A percentile compares a stretch with the other conserved stretches of the same genome.
Conservation (phyloP, 2,888 invertebrate species). For the Tetranychus piercei region DNA sequence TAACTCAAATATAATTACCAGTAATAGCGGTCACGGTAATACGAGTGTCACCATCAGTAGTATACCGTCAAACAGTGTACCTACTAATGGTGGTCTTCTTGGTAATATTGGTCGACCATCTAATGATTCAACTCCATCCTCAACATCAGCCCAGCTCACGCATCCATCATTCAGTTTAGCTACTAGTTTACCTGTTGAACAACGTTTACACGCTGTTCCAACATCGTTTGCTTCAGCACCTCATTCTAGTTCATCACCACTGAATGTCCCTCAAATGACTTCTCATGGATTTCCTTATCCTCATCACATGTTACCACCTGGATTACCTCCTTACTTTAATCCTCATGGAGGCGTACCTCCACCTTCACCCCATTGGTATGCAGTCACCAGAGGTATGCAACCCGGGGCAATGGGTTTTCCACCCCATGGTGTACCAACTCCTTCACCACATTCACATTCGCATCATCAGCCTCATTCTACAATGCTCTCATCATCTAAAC, state of each 20-base stretch:
- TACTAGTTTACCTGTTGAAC: slow-evolving; percentile 5
- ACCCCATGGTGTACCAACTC: slow-evolving; percentile 19
- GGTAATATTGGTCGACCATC: too few relatives aligned
- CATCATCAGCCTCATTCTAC: not conserved
- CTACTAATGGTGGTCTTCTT: not conserved
- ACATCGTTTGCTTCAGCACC: not conserved
- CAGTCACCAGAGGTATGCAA: slow-evolving; percentile 10
- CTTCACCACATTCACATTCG: slow-evolving; percentile 9
- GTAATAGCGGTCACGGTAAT: too few relatives aligned
- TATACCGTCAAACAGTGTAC: too few relatives aligned
- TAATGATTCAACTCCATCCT: not conserved
- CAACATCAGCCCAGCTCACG: not conserved
- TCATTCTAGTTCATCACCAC: not conserved
- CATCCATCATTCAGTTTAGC: not conserved
- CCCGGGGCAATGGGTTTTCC: slow-evolving; percentile 20
- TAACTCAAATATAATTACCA: too few relatives aligned
- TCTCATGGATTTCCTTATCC: slow-evolving; percentile 12
- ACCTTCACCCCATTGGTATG: slow-evolving; percentile 15
- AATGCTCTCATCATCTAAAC: slow-evolving; percentile 12
- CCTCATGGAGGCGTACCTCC: slow-evolving; percentile 3
- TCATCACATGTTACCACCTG: slow-evolving; percentile 3
- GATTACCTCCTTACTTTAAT: slow-evolving; percentile 15
- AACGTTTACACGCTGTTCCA: slow-evolving; percentile 10
- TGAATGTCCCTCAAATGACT: not conserved
- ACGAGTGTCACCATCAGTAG: too few relatives aligned